These are phyloP conservation scores for Nothocercus nigrocapillus DNA, from an alignment of 2,113 vertebrate species.

Conservation along the genomic window DNA sequence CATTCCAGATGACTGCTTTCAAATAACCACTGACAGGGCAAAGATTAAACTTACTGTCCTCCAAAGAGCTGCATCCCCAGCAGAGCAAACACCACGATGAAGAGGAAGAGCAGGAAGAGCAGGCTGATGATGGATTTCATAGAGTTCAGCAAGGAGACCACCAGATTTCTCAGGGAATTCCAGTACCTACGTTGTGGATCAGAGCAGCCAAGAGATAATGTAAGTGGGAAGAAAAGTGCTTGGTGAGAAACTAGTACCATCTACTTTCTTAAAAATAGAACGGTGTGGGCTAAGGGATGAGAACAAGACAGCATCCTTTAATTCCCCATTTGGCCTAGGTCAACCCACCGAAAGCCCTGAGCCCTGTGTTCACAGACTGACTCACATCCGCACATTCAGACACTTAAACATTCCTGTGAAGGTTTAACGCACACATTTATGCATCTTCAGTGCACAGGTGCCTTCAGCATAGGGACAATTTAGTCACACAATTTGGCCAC, in stretches of 20 bases:
- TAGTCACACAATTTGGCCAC: not conserved
- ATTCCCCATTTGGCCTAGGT: no score
- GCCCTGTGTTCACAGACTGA: not conserved
- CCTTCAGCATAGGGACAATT: not conserved
- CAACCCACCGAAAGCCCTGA: fast-evolving
- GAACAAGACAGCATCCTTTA: not conserved
- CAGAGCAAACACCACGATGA: conserved; percentile 96
- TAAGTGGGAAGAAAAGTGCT: not conserved
- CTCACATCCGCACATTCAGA: not conserved
- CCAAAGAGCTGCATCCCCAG: conserved; percentile 98
- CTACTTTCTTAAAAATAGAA: not conserved
- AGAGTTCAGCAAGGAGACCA: conserved; percentile 95
- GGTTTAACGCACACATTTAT: fast-evolving
- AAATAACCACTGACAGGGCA: not conserved
- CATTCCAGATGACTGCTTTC: not conserved
- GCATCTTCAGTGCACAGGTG: fast-evolving
- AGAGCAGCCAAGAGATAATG: not conserved
- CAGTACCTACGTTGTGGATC: conserved; percentile 83
- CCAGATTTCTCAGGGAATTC: conserved; percentile 94
- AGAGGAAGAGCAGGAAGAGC: conserved; percentile 95
- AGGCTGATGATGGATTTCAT: conserved; percentile 99
- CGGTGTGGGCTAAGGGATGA: not conserved
- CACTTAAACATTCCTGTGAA: not conserved
- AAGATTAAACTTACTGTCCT: conserved; percentile 86
- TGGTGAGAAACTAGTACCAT: fast-evolving